Evolutionary conservation across 2,888 invertebrate genomes (phyloP).

Genomic region (Mamestra brassicae): DNA sequence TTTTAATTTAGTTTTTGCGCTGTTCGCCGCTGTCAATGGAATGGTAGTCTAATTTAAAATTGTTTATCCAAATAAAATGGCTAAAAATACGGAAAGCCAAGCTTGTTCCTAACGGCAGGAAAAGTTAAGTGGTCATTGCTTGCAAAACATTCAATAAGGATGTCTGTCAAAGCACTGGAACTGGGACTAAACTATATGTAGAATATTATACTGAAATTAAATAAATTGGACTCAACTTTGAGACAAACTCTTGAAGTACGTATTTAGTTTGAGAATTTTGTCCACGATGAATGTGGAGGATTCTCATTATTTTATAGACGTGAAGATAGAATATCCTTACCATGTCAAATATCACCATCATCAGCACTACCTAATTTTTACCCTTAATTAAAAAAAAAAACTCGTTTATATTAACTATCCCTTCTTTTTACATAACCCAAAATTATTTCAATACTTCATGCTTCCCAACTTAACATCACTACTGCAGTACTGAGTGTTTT

Average conservation of each 20-base stretch:
- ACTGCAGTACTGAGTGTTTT: no score
- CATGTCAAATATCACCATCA: not conserved
- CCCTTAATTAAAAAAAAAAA: no score
- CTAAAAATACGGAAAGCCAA: slow-evolving; percentile 22
- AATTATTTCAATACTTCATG: no score
- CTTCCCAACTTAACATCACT: no score
- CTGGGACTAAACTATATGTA: slow-evolving; percentile 6
- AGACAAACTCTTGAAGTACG: not conserved
- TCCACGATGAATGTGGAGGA: not conserved
- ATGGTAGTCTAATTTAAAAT: slow-evolving; percentile 61
- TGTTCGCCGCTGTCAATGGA: slow-evolving; percentile 44
- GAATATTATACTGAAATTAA: slow-evolving; percentile 18
- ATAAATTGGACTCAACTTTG: slow-evolving; percentile 6
- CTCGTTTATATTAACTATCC: no score
- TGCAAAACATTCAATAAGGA: slow-evolving; percentile 27
- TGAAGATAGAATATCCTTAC: not conserved
- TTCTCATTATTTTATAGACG: not conserved
- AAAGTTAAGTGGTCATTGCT: slow-evolving; percentile 11
- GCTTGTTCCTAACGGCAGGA: not conserved
- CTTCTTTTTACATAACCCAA: no score
- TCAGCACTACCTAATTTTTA: no score
- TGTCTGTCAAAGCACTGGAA: slow-evolving; percentile 22
- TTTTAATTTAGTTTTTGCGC: slow-evolving; percentile 63
- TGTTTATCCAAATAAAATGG: slow-evolving; percentile 50
- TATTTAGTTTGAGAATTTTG: not conserved